Base-by-base conservation (phyloP, 1,140 invertebrate genomes). In the Hylyphantes graminicola region DNA sequence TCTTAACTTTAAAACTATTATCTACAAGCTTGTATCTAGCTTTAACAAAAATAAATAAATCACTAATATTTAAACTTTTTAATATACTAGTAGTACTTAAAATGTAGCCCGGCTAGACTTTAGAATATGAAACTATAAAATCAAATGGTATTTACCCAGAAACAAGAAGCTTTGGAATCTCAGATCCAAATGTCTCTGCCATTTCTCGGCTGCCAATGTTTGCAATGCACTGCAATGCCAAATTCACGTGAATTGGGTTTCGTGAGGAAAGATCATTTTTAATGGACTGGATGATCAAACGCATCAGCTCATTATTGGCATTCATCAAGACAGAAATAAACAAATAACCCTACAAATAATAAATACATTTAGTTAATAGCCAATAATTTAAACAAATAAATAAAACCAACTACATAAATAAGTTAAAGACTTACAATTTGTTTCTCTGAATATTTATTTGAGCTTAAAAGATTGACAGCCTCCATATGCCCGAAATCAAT, bases 401-500 rank as follows among this genome's bases (percentile, higher is more conserved):
- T 53, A 19, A n/a, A 68, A 82, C 3, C 2, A 19, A 54, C 35
- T 64, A 75, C 48, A 19, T 61, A 68, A 48, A 77, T 50, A 85
- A 70, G 72, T 50, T 35, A 68, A 85, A 73, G 64, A 93, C 95
- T 93, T 93, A 98, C 98, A 91, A 99, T 99, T 93, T 99, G 98
- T 92, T 99, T 99, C 90, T 99, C 98, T 61, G 98, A 99, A 92
- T 99, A 99, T 92, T 99, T 99, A 90, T 99, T 99, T 54, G 98
- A 99, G 86, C 97, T 99, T n/a, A 99, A 93, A 68, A 99, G 92
- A 92, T 99, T 99, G 87, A 99, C 98, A 72, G 98, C 98, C 91
- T 99, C 98, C 98, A 99, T 99, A 91, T 99, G 98, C 78, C 98
- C 98, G 92, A 99, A 99, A 91, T 99, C 98, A 90, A 99, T 99